These are phyloP conservation scores for Atherix ibis DNA, from an alignment of 2,888 invertebrate species.

Conservation along the genomic window DNA sequence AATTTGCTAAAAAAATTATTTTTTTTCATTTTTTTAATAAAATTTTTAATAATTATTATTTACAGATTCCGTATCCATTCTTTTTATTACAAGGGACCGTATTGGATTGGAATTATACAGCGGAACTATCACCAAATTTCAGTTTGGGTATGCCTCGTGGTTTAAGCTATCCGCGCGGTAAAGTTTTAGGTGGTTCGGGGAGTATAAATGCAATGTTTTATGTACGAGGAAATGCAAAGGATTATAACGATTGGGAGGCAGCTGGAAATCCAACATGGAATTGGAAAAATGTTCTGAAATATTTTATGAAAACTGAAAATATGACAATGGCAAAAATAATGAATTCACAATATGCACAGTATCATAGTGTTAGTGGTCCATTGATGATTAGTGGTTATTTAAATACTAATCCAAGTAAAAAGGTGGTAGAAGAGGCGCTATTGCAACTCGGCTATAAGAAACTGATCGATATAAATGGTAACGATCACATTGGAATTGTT, in stretches of 20 bases:
- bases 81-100: slow-evolving; percentile 54
- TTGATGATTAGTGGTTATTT: background rate
- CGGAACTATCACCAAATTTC: slow-evolving; percentile 65
- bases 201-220: slow-evolving; percentile 49
- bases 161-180: slow-evolving; percentile 35
- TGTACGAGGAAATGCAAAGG: slow-evolving; percentile 42
- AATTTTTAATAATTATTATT: no score
- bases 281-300: slow-evolving; percentile 59
- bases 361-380: background rate
- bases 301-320: slow-evolving; percentile 66
- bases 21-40: no score
- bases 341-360: background rate
- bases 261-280: slow-evolving; percentile 49
- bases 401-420: background rate
- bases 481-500: background rate
- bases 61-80: background rate
- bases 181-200: slow-evolving; percentile 48
- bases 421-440: background rate
- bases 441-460: background rate
- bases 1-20: no score
- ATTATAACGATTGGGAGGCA: slow-evolving; percentile 47
- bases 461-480: slow-evolving; percentile 1
- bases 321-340: slow-evolving; percentile 54
- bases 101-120: slow-evolving; percentile 85
- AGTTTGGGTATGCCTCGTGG: slow-evolving; percentile 52